A percentile compares a stretch with the other conserved stretches of the same genome.
Evolutionary conservation across 2,888 invertebrate species (phyloP).

Genomic region (Physocephala rufipes): DNA sequence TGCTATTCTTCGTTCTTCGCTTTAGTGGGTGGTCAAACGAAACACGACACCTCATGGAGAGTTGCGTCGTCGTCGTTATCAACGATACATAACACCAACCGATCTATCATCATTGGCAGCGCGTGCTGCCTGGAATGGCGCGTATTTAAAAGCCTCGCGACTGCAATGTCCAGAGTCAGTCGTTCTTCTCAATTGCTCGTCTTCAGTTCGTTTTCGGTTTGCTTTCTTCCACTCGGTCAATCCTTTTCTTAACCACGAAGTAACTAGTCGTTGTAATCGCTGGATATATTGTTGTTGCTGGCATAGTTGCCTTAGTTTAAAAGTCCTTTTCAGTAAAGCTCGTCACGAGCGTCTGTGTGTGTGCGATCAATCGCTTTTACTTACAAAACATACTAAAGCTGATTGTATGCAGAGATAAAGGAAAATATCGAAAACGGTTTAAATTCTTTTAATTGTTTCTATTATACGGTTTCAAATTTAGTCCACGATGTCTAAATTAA

Average conservation of each 20-base stretch:
- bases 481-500: slow-evolving; percentile 18
- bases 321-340: not conserved
- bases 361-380: not conserved
- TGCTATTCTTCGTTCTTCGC: slow-evolving; percentile 44
- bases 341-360: not conserved
- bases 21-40: slow-evolving; percentile 65
- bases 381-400: not conserved
- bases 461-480: slow-evolving; percentile 3
- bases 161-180: slow-evolving; percentile 58
- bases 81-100: not conserved
- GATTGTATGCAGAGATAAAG: not conserved
- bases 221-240: slow-evolving; percentile 34
- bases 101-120: not conserved
- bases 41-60: slow-evolving; percentile 46
- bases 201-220: slow-evolving; percentile 43
- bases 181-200: slow-evolving; percentile 56
- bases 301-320: not conserved
- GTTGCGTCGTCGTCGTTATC: not conserved
- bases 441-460: not conserved
- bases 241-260: not conserved
- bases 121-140: not conserved
- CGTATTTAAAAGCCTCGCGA: slow-evolving; percentile 60
- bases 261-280: not conserved
- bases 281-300: not conserved
- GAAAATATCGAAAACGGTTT: not conserved